Conservation (phyloP, 92 coral and sea anemone genomes). For the Phenganax subtilis region DNA sequence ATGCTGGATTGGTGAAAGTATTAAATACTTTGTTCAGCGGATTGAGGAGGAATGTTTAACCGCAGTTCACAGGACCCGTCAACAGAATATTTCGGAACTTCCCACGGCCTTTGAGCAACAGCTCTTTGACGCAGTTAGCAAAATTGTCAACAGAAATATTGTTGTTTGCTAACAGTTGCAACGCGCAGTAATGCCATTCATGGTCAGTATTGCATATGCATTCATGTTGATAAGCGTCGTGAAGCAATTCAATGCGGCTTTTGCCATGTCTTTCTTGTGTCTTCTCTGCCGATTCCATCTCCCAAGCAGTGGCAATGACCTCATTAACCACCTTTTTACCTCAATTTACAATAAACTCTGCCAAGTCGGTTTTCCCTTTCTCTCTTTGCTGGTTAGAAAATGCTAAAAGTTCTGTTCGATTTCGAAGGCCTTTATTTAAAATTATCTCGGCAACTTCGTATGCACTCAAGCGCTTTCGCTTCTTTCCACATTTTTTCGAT, state of each 20-base stretch:
- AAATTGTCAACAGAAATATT: slow-evolving; percentile 12
- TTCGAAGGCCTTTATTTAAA: slow-evolving; percentile 39
- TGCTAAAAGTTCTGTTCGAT: slow-evolving; percentile 48
- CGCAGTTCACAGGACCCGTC: slow-evolving; percentile 13
- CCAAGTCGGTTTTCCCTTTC: slow-evolving; percentile 55
- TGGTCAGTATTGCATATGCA: slow-evolving; percentile 3
- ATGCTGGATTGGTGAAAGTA: slow-evolving; percentile 21
- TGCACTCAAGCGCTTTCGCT: slow-evolving; percentile 24
- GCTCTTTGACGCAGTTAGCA: slow-evolving; percentile 27
- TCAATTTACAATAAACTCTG: slow-evolving; percentile 53
- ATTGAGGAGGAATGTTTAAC: slow-evolving; percentile 7
- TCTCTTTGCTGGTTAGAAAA: slow-evolving; percentile 48
- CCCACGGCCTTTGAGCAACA: slow-evolving; percentile 20
- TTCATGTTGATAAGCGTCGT: slow-evolving; percentile 5
- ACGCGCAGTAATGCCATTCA: slow-evolving; percentile 13
- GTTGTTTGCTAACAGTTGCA: slow-evolving; percentile 5
- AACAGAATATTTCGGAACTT: slow-evolving; percentile 12
- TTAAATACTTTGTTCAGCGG: slow-evolving; percentile 9
- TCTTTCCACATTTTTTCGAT: slow-evolving; percentile 4
- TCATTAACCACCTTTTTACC: slow-evolving; percentile 48
- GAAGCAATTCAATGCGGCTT: slow-evolving; percentile 20
- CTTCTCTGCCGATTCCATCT: slow-evolving; percentile 31
- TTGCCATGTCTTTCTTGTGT: slow-evolving; percentile 20
- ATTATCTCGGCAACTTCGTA: slow-evolving; percentile 42
- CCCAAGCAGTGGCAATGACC: slow-evolving; percentile 51